Percentiles rank a stretch among this genome's conserved stretches.
phyloP scores from a whole-genome alignment of 1,140 invertebrate genomes.

The Anastrepha ludens region DNA sequence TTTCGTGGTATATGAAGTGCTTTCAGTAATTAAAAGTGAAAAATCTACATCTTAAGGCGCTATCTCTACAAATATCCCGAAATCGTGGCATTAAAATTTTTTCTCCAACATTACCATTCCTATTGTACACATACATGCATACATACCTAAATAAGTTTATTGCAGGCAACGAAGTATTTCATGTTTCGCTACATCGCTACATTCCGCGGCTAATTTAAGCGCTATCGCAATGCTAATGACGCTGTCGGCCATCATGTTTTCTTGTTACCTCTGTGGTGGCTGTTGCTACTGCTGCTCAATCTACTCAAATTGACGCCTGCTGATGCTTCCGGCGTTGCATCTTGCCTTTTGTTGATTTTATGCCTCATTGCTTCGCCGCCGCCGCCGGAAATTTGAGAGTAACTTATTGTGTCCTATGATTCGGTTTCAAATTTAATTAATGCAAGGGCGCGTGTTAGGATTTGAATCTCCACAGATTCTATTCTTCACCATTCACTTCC shows the following conservation, averaged over 20 bases:
- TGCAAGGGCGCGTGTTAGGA: neutral
- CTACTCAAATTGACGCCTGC: neutral
- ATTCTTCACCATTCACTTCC: neutral
- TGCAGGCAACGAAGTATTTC: neutral
- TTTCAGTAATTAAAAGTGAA: too few relatives aligned
- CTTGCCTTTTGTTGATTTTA: neutral
- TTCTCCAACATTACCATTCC: neutral
- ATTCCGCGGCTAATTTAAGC: slow-evolving; percentile 43
- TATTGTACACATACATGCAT: neutral
- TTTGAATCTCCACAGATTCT: neutral
- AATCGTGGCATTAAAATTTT: too few relatives aligned
- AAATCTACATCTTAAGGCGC: too few relatives aligned
- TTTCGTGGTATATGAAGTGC: too few relatives aligned
- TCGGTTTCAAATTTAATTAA: slow-evolving; percentile 45
- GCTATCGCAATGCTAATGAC: slow-evolving; percentile 47
- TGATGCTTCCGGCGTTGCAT: neutral
- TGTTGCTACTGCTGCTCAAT: neutral
- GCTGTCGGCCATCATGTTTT: slow-evolving; percentile 49
- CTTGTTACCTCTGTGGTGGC: neutral
- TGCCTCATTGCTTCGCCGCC: neutral
- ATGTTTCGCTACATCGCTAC: neutral
- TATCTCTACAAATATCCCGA: too few relatives aligned
- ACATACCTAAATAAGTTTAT: neutral
- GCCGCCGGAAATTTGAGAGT: slow-evolving; percentile 5
- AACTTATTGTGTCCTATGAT: neutral